Percentiles rank a stretch among this genome's conserved stretches.
Conservation (phyloP, 2,797 vertebrate species). For the Hydrophis major region DNA sequence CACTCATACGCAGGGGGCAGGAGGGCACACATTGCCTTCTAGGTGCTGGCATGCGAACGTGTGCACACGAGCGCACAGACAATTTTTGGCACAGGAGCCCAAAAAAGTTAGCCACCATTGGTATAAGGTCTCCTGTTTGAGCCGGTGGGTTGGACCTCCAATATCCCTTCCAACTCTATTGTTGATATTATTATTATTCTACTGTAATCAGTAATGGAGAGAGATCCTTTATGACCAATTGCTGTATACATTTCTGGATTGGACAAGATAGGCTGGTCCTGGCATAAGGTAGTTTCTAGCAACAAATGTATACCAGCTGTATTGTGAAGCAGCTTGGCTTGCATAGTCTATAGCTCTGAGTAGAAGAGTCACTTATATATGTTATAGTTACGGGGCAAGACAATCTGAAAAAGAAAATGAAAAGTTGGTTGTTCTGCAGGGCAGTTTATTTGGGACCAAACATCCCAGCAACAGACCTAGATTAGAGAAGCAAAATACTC, state of each 20-base stretch:
- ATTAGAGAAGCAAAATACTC: neutral
- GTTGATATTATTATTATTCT: too few species aligned
- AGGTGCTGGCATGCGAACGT: too few species aligned
- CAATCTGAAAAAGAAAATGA: neutral
- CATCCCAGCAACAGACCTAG: neutral
- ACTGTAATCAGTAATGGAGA: neutral
- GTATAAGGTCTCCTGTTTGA: neutral
- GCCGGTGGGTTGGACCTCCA: neutral
- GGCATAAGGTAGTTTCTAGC: neutral
- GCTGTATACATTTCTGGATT: neutral
- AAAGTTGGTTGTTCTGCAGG: neutral
- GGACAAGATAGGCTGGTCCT: neutral
- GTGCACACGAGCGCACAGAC: too few species aligned
- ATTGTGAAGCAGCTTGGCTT: neutral
- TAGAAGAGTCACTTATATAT: neutral
- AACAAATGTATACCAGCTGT: neutral
- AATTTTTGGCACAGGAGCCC: too few species aligned
- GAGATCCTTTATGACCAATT: neutral
- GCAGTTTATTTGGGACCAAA: neutral
- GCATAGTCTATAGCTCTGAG: too few species aligned
- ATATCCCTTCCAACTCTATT: neutral
- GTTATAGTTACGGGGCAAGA: neutral
- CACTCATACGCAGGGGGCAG: too few species aligned
- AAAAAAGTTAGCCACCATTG: too few species aligned
- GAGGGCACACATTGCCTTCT: too few species aligned